A percentile compares a stretch with the other conserved stretches of the same genome.
Evolutionary conservation across 2,888 invertebrate genomes (phyloP).

Genomic region (Icerya purchasi): DNA sequence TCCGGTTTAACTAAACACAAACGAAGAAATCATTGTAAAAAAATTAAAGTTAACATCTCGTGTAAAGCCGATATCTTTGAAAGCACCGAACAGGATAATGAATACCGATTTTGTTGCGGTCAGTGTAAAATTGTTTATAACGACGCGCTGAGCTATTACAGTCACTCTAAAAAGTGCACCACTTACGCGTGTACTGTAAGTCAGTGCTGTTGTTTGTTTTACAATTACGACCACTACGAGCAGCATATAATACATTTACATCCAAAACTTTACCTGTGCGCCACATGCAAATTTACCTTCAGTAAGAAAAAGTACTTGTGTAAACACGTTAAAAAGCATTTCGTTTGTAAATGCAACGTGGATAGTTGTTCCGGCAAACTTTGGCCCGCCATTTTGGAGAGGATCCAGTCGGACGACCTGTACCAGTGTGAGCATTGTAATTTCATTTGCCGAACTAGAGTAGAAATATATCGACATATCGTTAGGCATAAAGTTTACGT

Average conservation of each 20-base stretch:
- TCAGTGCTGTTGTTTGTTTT: background rate
- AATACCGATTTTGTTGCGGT: background rate
- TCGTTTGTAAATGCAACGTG: background rate
- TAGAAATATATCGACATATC: too few species aligned
- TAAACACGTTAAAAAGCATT: background rate
- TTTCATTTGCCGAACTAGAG: background rate
- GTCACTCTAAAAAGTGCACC: background rate
- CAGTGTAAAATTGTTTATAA: background rate
- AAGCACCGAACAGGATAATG: background rate
- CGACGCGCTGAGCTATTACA: background rate
- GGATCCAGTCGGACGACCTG: too few species aligned
- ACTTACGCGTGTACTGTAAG: background rate
- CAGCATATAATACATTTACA: background rate
- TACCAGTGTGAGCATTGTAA: background rate
- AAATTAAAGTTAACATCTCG: background rate
- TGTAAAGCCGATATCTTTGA: too few species aligned
- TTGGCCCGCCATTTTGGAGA: background rate
- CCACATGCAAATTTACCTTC: background rate
- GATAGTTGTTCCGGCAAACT: background rate
- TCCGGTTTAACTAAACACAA: conserved; percentile 1
- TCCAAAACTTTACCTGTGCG: background rate
- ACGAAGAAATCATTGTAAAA: background rate
- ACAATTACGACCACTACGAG: background rate
- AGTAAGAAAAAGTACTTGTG: background rate
- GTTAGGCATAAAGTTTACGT: too few species aligned